A percentile compares a stretch with the other conserved stretches of the same genome.
Evolutionary conservation across 2,113 vertebrate genomes (phyloP).

Genomic region (Spea multiplicata): DNA sequence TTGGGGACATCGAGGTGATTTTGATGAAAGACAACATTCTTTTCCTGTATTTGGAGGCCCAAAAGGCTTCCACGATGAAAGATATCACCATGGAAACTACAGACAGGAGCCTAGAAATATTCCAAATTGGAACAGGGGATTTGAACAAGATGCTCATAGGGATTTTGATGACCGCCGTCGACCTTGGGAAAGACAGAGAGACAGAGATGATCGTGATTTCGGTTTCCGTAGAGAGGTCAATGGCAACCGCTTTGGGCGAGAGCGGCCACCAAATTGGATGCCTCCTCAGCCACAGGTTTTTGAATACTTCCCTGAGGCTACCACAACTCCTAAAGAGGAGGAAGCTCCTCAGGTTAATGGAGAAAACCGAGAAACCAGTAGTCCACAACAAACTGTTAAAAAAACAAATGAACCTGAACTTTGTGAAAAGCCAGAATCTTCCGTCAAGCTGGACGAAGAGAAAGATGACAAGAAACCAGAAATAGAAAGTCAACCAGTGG

Average conservation of each 20-base stretch:
- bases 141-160: slow-evolving; percentile 85
- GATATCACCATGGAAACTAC: slow-evolving; percentile 76
- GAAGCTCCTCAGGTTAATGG: slow-evolving; percentile 78
- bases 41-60: slow-evolving; percentile 71
- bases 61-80: slow-evolving; percentile 87
- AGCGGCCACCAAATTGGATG: slow-evolving; percentile 78
- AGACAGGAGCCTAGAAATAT: slow-evolving; percentile 86
- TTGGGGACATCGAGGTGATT: slow-evolving; percentile 92
- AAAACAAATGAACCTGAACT: slow-evolving; percentile 73
- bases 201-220: slow-evolving; percentile 92
- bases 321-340: slow-evolving; percentile 70
- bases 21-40: slow-evolving; percentile 86
- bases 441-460: slow-evolving; percentile 82
- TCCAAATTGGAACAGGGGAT: slow-evolving; percentile 83
- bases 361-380: slow-evolving; percentile 77
- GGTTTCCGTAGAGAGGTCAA: slow-evolving; percentile 94
- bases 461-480: slow-evolving; percentile 90
- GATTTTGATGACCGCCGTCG: slow-evolving; percentile 95
- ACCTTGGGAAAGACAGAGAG: slow-evolving; percentile 93
- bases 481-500: slow-evolving; percentile 95
- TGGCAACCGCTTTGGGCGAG: slow-evolving; percentile 83
- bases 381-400: slow-evolving; percentile 66
- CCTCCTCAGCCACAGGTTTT: slow-evolving; percentile 75
- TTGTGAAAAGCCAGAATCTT: slow-evolving; percentile 73
- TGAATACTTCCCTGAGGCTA: slow-evolving; percentile 76